These are phyloP conservation scores for Archivesica marissinica DNA, from an alignment of 1,140 invertebrate species.

Conservation along the genomic window DNA sequence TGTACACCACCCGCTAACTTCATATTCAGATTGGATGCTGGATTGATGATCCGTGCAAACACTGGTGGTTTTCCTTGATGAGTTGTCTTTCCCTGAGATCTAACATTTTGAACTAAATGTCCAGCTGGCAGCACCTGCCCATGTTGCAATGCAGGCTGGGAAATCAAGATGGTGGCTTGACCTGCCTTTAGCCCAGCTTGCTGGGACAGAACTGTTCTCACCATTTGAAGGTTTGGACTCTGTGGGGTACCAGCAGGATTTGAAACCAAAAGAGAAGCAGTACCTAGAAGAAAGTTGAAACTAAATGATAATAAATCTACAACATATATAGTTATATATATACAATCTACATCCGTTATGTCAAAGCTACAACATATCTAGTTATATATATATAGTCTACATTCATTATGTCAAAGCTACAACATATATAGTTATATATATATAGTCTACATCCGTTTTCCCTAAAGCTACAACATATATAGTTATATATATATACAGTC, in stretches of 20 bases:
- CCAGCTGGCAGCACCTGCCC: constrained; percentile 65
- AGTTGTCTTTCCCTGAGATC: constrained; percentile 66
- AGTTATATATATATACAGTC: too few species aligned
- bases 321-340: too few species aligned
- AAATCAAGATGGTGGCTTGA: constrained; percentile 79
- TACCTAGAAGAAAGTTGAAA: too few species aligned
- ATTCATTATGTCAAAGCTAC: too few species aligned
- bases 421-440: too few species aligned
- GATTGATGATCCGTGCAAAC: constrained; percentile 81
- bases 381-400: too few species aligned
- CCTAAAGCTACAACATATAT: too few species aligned
- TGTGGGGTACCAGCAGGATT: constrained; percentile 71
- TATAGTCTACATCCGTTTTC: too few species aligned
- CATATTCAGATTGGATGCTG: constrained; percentile 72
- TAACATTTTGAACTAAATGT: constrained; percentile 66
- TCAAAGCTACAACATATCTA: too few species aligned
- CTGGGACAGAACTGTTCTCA: constrained; percentile 78
- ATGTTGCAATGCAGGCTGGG: constrained; percentile 76
- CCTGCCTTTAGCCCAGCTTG: constrained; percentile 75
- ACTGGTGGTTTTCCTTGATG: constrained; percentile 79
- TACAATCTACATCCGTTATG: too few species aligned
- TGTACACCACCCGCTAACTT: constrained; percentile 65
- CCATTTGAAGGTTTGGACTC: constrained; percentile 76
- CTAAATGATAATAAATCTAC: too few species aligned
- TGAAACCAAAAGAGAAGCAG: too few species aligned